phyloP scores from a whole-genome alignment of 2,113 vertebrate species.

The Carassius auratus region DNA sequence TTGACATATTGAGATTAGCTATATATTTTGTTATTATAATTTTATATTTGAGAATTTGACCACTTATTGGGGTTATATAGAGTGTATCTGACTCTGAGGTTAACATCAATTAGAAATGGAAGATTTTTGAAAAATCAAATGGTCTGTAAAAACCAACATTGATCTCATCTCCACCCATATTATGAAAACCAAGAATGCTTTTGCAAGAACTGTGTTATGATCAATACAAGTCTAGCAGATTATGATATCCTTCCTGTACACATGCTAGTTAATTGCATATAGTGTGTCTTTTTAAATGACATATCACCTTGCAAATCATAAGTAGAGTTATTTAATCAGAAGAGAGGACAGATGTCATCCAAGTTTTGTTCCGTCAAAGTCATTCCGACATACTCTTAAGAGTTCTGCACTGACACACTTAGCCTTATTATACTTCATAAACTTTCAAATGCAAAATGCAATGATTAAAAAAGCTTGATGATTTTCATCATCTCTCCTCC shows the following conservation, averaged over 20 bases:
- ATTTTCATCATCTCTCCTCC: conserved; percentile 81
- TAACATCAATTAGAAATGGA: conserved; percentile 3
- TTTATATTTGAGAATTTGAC: background rate
- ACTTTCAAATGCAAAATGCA: conserved; percentile 76
- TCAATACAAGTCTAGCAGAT: background rate
- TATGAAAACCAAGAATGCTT: background rate
- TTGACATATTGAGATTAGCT: background rate
- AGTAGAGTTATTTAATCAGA: conserved; percentile 42
- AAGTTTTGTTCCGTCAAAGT: conserved; percentile 73
- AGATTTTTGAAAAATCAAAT: background rate
- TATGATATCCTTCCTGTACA: background rate
- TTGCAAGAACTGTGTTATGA: background rate
- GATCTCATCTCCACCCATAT: conserved; percentile 6
- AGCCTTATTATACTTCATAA: conserved; percentile 72
- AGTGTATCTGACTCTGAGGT: conserved; percentile 21
- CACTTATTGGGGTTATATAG: background rate
- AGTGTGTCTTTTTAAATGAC: background rate
- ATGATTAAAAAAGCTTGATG: conserved; percentile 81
- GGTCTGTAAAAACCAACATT: background rate
- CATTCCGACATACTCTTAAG: conserved; percentile 67
- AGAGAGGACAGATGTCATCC: conserved; percentile 49
- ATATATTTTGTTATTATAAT: background rate
- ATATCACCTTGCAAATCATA: background rate
- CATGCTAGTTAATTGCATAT: background rate
- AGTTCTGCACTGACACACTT: conserved; percentile 78